Base-by-base conservation (phyloP, 2,113 vertebrate genomes). In the Dinomys branickii region DNA sequence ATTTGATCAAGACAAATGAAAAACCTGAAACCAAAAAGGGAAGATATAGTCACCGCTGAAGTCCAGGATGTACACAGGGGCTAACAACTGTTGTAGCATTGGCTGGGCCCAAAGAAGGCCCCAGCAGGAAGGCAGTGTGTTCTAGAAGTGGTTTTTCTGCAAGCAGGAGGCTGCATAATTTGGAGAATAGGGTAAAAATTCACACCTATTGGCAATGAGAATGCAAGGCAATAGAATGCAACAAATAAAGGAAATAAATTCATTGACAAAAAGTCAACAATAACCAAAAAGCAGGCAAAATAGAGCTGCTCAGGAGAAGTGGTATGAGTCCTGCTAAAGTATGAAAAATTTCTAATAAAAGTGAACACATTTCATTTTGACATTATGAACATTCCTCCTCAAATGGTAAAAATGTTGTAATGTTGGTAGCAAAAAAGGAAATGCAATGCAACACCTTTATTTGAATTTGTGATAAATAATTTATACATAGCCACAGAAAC, bases 361-460 rank as follows among this genome's bases (percentile, higher is more conserved):
- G 28, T 12, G 5, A 87, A 88, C 54, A 16, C 22, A 96, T 88
- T 95, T 80, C 59, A 93, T 35, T 94, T 88, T 89, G 61, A 94
- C 78, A 95, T 38, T 75, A 69, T 41, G 11, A 95, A 75, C 26
- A 81, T 85, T 65, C 52, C 82, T 92, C 16, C 44, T 85, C 80
- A 96, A 63, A 77, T 52, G 65, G 58, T 61, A 95, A 80, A 85
- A 85, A 59, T 38, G 7, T 71, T 71, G 24, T 84, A 93, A 61
- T 6, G 65, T 33, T 86, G n/a, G 41, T 89, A 33, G 4, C 93
- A 96, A 88, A 88, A 52, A 86, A 94, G 87, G 73, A 96, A 97
- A 87, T 89, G 41, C 28, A 91, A 85, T 84, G 3, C 33, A 95
- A 91, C 33, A 65, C 16, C 56, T 91, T 95, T 91, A 93, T 65